These are phyloP conservation scores for Physella acuta DNA, from an alignment of 1,140 invertebrate genomes.

Conservation along the genomic window DNA sequence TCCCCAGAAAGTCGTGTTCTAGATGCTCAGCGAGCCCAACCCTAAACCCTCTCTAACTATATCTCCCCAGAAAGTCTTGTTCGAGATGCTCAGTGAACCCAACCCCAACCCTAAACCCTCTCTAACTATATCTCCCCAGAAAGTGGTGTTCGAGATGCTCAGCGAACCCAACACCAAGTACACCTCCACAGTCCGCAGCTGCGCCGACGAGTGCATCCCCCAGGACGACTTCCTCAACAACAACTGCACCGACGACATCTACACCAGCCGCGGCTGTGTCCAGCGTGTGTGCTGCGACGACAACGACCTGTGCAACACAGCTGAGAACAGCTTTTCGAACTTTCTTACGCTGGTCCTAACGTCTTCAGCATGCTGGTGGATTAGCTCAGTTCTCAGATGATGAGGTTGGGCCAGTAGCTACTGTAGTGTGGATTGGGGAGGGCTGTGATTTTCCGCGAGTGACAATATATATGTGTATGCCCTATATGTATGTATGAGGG, in stretches of 20 bases:
- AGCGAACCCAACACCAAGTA: constrained; percentile 37
- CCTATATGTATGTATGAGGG: too few relatives aligned
- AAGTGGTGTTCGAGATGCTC: constrained; percentile 45
- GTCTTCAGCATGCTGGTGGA: too few relatives aligned
- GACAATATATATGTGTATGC: too few relatives aligned
- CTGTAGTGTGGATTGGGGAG: too few relatives aligned
- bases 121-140: constrained; percentile 29
- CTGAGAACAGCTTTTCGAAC: too few relatives aligned
- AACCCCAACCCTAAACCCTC: not conserved
- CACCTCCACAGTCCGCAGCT: constrained; percentile 36
- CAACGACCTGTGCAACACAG: constrained; percentile 44
- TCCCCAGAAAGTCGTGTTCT: not conserved
- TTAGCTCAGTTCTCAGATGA: too few relatives aligned
- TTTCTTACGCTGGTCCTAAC: too few relatives aligned
- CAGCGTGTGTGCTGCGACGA: constrained; percentile 40
- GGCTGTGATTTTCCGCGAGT: too few relatives aligned
- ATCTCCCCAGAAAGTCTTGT: not conserved
- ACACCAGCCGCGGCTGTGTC: constrained; percentile 42
- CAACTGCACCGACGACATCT: constrained; percentile 40
- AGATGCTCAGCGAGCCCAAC: not conserved
- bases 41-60: not conserved
- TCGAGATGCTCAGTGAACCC: not conserved
- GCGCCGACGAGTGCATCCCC: constrained; percentile 33
- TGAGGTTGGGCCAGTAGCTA: too few relatives aligned
- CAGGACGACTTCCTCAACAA: constrained; percentile 45